A percentile compares a stretch with the other conserved stretches of the same genome.
phyloP scores from a whole-genome alignment of 2,797 vertebrate genomes.

The Halcyon chelicuti region DNA sequence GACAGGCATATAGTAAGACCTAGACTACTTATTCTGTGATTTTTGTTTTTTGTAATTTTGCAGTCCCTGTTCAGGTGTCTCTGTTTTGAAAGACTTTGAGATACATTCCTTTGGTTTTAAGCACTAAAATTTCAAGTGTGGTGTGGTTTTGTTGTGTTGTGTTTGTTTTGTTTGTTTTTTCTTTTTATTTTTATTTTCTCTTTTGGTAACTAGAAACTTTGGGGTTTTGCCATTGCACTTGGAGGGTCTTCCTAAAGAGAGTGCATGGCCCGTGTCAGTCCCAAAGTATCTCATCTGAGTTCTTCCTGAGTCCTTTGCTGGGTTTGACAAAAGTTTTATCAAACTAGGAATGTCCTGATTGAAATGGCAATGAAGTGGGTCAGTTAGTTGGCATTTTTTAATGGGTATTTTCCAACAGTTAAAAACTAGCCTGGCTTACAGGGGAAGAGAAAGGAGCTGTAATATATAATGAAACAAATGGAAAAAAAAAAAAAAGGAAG shows the following conservation, averaged over 20 bases:
- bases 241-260: neutral
- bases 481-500: neutral
- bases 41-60: neutral
- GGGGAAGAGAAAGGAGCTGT: neutral
- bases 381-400: neutral
- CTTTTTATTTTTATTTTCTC: neutral
- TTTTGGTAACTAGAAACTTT: neutral
- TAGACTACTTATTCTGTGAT: neutral
- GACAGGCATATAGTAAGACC: rapidly evolving
- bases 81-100: neutral
- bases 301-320: neutral
- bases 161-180: rapidly evolving
- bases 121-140: neutral
- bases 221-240: neutral
- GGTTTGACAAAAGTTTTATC: neutral
- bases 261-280: neutral
- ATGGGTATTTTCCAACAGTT: neutral
- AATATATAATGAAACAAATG: constrained; percentile 33
- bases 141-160: neutral
- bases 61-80: neutral
- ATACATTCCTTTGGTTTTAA: neutral
- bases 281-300: neutral
- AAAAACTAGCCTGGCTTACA: neutral
- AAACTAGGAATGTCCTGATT: neutral
- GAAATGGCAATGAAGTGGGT: neutral